Base-by-base conservation (phyloP, 1,140 invertebrate genomes). In the Brachionus koreanus region DNA sequence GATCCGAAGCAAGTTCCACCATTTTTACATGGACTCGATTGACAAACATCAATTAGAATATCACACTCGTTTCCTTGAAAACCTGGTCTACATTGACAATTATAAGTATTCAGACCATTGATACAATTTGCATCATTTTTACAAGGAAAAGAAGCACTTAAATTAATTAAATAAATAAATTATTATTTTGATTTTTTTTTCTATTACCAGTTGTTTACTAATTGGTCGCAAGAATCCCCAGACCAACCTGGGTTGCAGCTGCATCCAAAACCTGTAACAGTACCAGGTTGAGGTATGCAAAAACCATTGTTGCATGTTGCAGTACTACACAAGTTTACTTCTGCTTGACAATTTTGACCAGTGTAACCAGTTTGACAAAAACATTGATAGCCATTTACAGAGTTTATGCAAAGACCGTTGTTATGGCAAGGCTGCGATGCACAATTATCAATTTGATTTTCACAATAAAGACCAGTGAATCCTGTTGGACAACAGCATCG, bases 61-160 rank as follows among this genome's bases (percentile, higher is more conserved):
- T 23, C 12, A 65, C 85, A 85, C 16, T 49, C 83, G 57, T 83
- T 69, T 83, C 95, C 95, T 42, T 92, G 92, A 86, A 96, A 97
- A 67, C 95, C 95, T 6, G 92, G 90, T n/a, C 93, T 92, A 85
- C 95, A 97, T 25, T 90, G 91, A 89, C 95, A 97, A 83, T 91
- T 91, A 89, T 93, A 96, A 57, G 91, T 91, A 84, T 92, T 91
- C 12, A 91, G 90, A 2, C 92, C 87, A 0, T 93, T 76, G n/a
- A 43, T 91, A 85, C 94, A 96, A 0, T 93, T 94, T 3, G 93
- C 94, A 0, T 93, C 93, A 85, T 95, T 94, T 49, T 91, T 85
- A 85, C 94, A 96, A 0, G 94, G 94, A 46, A 16, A 33, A 10
- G 79, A 79, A 39, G 52, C 35, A 79, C 63, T 67, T 67, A n/a